phyloP scores from a whole-genome alignment of 2,113 vertebrate species.

The Chionis minor region DNA sequence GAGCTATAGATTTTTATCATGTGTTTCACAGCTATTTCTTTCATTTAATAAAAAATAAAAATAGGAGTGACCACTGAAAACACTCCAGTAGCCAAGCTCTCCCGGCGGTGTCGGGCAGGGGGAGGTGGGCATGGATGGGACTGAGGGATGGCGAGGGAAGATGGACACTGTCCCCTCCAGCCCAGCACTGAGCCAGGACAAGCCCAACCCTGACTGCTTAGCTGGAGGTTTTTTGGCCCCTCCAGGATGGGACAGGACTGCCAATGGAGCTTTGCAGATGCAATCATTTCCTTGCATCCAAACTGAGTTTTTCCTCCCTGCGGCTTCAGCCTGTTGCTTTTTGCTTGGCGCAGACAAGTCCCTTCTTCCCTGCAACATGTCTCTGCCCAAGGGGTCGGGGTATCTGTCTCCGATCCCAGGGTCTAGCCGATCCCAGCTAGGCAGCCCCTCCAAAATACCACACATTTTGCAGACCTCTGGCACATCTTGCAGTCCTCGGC shows the following conservation, averaged over 20 bases:
- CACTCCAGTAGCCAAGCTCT: background rate
- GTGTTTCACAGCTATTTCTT: constrained; percentile 40
- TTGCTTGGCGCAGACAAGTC: fast-evolving
- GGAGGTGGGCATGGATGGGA: background rate
- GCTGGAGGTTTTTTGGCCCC: background rate
- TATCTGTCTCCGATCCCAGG: too few relatives aligned
- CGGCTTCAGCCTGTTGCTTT: background rate
- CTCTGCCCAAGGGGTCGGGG: fast-evolving
- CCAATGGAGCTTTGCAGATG: background rate
- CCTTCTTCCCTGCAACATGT: background rate
- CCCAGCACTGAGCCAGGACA: too few relatives aligned
- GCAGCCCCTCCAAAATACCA: fast-evolving
- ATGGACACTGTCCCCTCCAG: fast-evolving
- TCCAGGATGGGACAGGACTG: background rate
- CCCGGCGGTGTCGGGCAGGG: background rate
- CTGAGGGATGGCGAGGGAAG: fast-evolving
- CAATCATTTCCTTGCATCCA: background rate
- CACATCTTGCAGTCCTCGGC: background rate
- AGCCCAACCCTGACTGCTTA: background rate
- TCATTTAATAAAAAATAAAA: background rate
- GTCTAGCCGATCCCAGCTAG: background rate
- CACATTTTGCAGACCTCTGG: background rate
- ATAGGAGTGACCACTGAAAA: background rate
- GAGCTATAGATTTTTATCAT: constrained; percentile 34
- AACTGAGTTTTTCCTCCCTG: background rate